Conservation (phyloP, 1,140 invertebrate species). For the Centruroides sculpturatus region DNA sequence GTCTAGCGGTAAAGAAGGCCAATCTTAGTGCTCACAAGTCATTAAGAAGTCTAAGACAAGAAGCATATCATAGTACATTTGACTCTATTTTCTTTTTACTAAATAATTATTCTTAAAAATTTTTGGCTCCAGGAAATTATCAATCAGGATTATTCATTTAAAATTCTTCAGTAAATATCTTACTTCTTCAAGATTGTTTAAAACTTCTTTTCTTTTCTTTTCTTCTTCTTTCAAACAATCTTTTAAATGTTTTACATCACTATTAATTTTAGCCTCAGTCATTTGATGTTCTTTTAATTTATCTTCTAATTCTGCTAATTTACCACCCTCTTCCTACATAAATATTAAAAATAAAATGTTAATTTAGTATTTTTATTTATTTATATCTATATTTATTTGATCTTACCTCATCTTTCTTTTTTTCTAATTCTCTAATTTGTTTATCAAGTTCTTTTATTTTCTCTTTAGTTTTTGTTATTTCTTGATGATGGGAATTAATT, state of each 20-base stretch:
- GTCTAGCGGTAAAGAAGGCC: too few species aligned
- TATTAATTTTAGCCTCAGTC: slow-evolving; percentile 46
- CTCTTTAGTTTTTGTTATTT: slow-evolving; percentile 25
- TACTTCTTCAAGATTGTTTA: slow-evolving; percentile 47
- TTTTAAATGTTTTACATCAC: slow-evolving; percentile 48
- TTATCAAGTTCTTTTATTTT: slow-evolving; percentile 31
- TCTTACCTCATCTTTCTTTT: slow-evolving; percentile 15
- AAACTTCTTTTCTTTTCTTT: slow-evolving; percentile 50
- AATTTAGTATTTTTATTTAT: too few species aligned
- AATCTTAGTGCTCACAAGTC: too few species aligned
- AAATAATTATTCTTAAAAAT: too few species aligned
- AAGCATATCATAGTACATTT: too few species aligned
- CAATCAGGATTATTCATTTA: too few species aligned
- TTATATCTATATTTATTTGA: too few species aligned
- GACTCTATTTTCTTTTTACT: too few species aligned
- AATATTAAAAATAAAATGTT: neutral
- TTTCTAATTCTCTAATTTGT: slow-evolving; percentile 33
- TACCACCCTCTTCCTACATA: slow-evolving; percentile 46
- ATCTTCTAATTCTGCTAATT: slow-evolving; percentile 45
- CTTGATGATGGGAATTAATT: slow-evolving; percentile 9
- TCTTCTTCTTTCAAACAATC: slow-evolving; percentile 53
- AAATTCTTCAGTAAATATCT: neutral
- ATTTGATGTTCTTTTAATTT: slow-evolving; percentile 49
- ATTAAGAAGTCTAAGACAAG: too few species aligned
- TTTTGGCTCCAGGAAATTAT: too few species aligned